Percentiles rank a stretch among this genome's conserved stretches.
phyloP scores from a whole-genome alignment of 2,797 vertebrate species.

The Poeciliopsis turneri region DNA sequence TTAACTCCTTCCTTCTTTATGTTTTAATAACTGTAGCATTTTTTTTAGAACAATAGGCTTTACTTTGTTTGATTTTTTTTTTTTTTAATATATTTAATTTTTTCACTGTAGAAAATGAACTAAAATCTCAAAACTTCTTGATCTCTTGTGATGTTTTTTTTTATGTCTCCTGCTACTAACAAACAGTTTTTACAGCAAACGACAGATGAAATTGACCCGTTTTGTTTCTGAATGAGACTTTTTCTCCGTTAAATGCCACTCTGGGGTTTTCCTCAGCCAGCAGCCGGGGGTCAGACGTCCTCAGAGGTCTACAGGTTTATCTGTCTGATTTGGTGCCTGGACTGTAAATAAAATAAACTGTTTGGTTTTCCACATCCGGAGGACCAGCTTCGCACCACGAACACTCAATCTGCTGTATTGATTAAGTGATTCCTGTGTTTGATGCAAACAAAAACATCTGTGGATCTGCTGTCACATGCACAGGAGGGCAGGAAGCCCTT shows the following conservation, averaged over 20 bases:
- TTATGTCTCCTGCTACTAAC: neutral
- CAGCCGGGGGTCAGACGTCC: neutral
- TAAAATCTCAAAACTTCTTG: neutral
- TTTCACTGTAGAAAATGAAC: conserved; percentile 3
- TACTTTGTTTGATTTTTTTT: neutral
- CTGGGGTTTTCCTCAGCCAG: neutral
- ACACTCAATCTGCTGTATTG: too few relatives aligned
- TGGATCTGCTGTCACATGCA: too few relatives aligned
- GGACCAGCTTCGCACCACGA: too few relatives aligned
- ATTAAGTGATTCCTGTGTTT: too few relatives aligned
- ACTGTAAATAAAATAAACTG: too few relatives aligned
- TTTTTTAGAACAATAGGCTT: conserved; percentile 1
- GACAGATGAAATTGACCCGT: neutral
- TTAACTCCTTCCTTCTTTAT: neutral
- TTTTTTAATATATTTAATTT: conserved; percentile 5
- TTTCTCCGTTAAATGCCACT: neutral
- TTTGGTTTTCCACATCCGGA: too few relatives aligned
- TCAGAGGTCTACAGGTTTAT: too few relatives aligned
- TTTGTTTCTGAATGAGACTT: neutral
- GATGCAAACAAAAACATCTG: too few relatives aligned
- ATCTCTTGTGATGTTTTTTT: conserved; percentile 1
- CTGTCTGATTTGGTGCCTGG: too few relatives aligned
- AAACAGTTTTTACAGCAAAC: neutral
- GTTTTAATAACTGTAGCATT: conserved; percentile 11
- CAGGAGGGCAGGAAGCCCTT: too few relatives aligned